These are phyloP conservation scores for Argyresthia goedartella DNA, from an alignment of 2,888 invertebrate genomes.

Conservation along the genomic window DNA sequence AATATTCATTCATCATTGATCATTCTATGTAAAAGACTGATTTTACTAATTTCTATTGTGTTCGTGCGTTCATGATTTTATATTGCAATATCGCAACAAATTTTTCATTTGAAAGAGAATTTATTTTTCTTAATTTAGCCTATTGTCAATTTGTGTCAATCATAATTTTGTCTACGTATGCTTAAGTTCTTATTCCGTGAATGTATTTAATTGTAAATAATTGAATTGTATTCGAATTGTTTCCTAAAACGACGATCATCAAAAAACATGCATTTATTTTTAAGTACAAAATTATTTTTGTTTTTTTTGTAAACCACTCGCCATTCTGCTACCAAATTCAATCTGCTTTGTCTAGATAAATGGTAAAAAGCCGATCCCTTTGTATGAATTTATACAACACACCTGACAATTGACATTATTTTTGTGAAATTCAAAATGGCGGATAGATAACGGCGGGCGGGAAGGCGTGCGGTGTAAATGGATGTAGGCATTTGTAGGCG, in stretches of 20 bases:
- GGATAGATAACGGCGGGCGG: constrained; percentile 27
- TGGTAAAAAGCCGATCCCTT: background rate
- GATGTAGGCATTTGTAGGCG: constrained; percentile 54
- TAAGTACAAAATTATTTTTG: constrained; percentile 2
- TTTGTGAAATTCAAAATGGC: constrained; percentile 55
- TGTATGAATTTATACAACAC: too few relatives aligned
- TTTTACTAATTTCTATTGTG: constrained; percentile 34
- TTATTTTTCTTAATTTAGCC: too few relatives aligned
- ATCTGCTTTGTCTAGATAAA: background rate
- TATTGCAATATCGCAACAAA: too few relatives aligned
- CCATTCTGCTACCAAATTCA: constrained; percentile 5
- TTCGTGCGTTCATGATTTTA: constrained; percentile 19
- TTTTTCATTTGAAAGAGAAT: too few relatives aligned
- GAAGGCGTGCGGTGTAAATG: constrained; percentile 39
- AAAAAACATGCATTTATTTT: constrained; percentile 8
- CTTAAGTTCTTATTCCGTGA: too few relatives aligned
- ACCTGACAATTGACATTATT: too few relatives aligned
- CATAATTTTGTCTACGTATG: too few relatives aligned
- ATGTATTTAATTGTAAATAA: too few relatives aligned
- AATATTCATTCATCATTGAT: background rate
- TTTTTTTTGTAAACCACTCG: constrained; percentile 1
- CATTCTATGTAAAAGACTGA: constrained; percentile 43
- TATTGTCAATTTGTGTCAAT: too few relatives aligned
- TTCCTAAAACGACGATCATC: too few relatives aligned
- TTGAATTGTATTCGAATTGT: too few relatives aligned